These are phyloP conservation scores for Rhogogaster chlorosoma DNA, from an alignment of 2,888 invertebrate species.

Conservation along the genomic window DNA sequence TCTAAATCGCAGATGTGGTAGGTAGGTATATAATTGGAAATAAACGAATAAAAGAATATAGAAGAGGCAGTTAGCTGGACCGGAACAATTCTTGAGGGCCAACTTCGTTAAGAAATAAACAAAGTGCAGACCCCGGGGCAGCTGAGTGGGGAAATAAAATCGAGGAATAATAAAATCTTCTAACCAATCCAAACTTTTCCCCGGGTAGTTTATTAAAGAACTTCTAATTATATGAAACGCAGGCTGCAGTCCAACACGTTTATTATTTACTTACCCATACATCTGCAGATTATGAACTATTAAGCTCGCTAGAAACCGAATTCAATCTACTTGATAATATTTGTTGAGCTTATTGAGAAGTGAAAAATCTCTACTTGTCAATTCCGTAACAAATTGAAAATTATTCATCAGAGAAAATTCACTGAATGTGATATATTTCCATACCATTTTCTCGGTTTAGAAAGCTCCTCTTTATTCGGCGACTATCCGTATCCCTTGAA, in stretches of 20 bases:
- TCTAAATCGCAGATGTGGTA: conserved; percentile 19
- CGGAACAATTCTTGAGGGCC: neutral
- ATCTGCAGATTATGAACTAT: neutral
- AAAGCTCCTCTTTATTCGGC: neutral
- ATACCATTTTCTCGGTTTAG: neutral
- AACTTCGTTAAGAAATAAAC: conserved; percentile 24
- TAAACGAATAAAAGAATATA: conserved; percentile 9
- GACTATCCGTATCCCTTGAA: neutral
- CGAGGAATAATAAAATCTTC: neutral
- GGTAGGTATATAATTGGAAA: conserved; percentile 25
- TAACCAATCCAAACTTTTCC: neutral
- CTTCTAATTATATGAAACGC: neutral
- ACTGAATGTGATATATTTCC: neutral
- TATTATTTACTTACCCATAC: neutral
- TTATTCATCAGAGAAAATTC: neutral
- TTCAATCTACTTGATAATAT: too few relatives aligned
- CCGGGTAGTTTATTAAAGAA: neutral
- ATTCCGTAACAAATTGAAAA: neutral
- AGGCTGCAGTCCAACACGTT: neutral
- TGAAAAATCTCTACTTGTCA: neutral
- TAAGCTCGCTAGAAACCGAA: too few relatives aligned
- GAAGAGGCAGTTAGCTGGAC: conserved; percentile 17
- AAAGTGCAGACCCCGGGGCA: neutral
- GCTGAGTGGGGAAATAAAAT: neutral
- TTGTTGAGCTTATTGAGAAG: too few relatives aligned